phyloP scores from a whole-genome alignment of 2,797 vertebrate species.

The Bothrops alternatus region DNA sequence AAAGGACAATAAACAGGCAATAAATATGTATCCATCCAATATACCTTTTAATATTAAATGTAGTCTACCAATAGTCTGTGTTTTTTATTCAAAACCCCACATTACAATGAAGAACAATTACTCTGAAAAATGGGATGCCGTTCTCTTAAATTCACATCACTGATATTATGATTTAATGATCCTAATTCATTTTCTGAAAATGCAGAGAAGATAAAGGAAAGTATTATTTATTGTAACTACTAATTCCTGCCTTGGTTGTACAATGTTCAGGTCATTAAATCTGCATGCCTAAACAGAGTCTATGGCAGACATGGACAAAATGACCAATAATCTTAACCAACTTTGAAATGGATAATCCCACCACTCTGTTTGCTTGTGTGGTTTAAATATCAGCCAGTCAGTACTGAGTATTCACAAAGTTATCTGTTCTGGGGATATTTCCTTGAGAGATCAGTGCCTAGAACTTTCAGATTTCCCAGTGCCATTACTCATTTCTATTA shows the following conservation, averaged over 20 bases:
- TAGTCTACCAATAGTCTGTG: background rate
- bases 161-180: slow-evolving; percentile 18
- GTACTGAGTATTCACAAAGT: no score
- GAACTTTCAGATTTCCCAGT: background rate
- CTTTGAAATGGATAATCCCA: background rate
- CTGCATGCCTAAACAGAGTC: background rate
- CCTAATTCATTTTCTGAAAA: slow-evolving; percentile 24
- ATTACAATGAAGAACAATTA: background rate
- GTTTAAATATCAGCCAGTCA: background rate
- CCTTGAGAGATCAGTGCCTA: background rate
- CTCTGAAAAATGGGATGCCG: background rate
- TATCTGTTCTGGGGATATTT: background rate
- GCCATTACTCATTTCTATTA: background rate
- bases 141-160: slow-evolving; percentile 32
- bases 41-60: background rate
- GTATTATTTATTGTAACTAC: background rate
- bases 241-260: background rate
- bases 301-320: background rate
- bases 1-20: background rate
- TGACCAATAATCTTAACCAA: background rate
- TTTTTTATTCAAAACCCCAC: background rate
- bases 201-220: background rate
- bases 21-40: background rate
- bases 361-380: no score
- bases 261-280: background rate